A percentile compares a stretch with the other conserved stretches of the same genome.
These are phyloP conservation scores for Drosophila fuyamai DNA, from an alignment of 1,140 invertebrate species.

Conservation along the genomic window DNA sequence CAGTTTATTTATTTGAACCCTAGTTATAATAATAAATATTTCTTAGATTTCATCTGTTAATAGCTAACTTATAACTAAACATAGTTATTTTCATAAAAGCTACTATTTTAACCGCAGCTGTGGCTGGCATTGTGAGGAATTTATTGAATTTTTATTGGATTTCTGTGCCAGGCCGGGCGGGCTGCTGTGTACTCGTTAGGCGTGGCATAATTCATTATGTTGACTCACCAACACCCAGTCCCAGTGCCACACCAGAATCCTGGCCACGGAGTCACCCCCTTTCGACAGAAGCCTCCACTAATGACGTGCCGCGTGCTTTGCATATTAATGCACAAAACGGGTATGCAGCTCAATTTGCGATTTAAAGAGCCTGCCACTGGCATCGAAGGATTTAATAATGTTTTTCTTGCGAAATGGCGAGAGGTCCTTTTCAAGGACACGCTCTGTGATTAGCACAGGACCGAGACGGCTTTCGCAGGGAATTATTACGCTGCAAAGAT, in stretches of 20 bases:
- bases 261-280: constrained; percentile 6
- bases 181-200: constrained; percentile 76
- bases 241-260: not conserved
- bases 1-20: no score
- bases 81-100: not conserved
- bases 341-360: constrained; percentile 67
- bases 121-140: constrained; percentile 65
- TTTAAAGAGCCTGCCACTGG: constrained; percentile 54
- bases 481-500: constrained; percentile 65
- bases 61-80: no score
- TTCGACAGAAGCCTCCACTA: constrained; percentile 22
- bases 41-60: not conserved
- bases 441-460: constrained; percentile 26
- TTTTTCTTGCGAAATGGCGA: no score
- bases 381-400: not conserved
- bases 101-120: constrained; percentile 13
- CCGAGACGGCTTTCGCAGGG: constrained; percentile 8
- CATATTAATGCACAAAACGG: constrained; percentile 64
- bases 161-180: constrained; percentile 60
- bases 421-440: constrained; percentile 8
- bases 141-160: constrained; percentile 84
- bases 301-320: constrained; percentile 67
- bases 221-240: constrained; percentile 50
- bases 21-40: no score
- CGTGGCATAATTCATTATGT: constrained; percentile 83